Evolutionary conservation across 2,888 invertebrate genomes (phyloP).

Genomic region (Monopis laevigella): DNA sequence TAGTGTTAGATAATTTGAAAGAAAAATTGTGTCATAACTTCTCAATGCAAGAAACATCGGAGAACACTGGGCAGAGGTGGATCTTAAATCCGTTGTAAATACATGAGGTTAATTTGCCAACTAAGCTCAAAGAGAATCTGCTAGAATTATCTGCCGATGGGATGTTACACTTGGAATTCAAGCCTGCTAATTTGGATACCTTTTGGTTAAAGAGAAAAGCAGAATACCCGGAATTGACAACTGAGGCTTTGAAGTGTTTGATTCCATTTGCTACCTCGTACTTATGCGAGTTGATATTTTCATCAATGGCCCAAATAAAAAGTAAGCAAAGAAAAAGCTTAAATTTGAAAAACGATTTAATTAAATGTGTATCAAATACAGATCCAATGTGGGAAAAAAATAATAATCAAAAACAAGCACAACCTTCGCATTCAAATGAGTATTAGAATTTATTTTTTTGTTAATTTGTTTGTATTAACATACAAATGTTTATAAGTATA

Average conservation of each 20-base stretch:
- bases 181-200: slow-evolving; percentile 18
- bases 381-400: slow-evolving; percentile 15
- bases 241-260: slow-evolving; percentile 17
- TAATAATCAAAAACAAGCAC: slow-evolving; percentile 15
- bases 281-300: slow-evolving; percentile 18
- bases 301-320: slow-evolving; percentile 1
- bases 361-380: slow-evolving; percentile 18
- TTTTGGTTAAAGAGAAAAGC: slow-evolving; percentile 17
- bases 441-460: slow-evolving; percentile 9
- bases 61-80: slow-evolving; percentile 20
- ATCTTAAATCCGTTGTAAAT: slow-evolving; percentile 16
- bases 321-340: slow-evolving; percentile 17
- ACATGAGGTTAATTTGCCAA: slow-evolving; percentile 19
- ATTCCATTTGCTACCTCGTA: slow-evolving; percentile 20
- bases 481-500: slow-evolving; percentile 8
- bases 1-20: slow-evolving; percentile 16
- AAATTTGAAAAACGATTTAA: slow-evolving; percentile 20
- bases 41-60: slow-evolving; percentile 21
- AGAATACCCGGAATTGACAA: slow-evolving; percentile 17
- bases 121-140: slow-evolving; percentile 20
- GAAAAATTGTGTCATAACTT: no score
- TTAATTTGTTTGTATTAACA: slow-evolving; percentile 10
- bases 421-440: slow-evolving; percentile 10
- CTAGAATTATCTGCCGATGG: slow-evolving; percentile 21
- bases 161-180: slow-evolving; percentile 22